phyloP scores from a whole-genome alignment of 2,797 vertebrate genomes.

The Chiroxiphia lanceolata region DNA sequence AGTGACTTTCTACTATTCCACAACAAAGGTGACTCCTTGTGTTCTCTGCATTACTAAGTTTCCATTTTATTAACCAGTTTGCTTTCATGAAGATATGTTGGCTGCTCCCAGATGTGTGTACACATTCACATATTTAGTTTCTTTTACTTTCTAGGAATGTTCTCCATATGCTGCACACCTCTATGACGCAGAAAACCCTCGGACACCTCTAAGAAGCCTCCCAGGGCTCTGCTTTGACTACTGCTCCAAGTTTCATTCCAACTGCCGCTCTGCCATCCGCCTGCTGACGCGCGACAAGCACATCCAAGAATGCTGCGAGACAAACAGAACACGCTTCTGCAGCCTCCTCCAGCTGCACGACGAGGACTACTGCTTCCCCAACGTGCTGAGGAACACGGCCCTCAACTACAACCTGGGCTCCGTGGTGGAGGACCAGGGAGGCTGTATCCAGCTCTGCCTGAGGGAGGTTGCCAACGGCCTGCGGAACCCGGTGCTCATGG shows the following conservation, averaged over 20 bases:
- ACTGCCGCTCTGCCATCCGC: conserved; percentile 76
- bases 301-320: conserved; percentile 61
- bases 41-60: neutral
- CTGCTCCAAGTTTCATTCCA: conserved; percentile 79
- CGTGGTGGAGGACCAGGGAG: conserved; percentile 72
- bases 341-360: conserved; percentile 78
- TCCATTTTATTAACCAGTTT: neutral
- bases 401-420: conserved; percentile 79
- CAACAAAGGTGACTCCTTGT: neutral
- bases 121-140: neutral
- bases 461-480: conserved; percentile 82
- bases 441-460: conserved; percentile 87
- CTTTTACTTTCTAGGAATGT: conserved; percentile 78
- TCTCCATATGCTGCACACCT: conserved; percentile 87
- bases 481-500: conserved; percentile 84
- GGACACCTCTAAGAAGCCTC: conserved; percentile 79
- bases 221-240: conserved; percentile 83
- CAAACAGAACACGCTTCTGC: conserved; percentile 76
- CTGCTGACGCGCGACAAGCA: conserved; percentile 74
- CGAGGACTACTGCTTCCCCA: conserved; percentile 86
- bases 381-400: conserved; percentile 72
- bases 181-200: conserved; percentile 83
- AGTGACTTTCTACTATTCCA: neutral
- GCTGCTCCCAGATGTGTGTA: neutral
- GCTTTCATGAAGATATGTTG: neutral